These are phyloP conservation scores for Argyresthia goedartella DNA, from an alignment of 2,888 invertebrate genomes.

Conservation along the genomic window DNA sequence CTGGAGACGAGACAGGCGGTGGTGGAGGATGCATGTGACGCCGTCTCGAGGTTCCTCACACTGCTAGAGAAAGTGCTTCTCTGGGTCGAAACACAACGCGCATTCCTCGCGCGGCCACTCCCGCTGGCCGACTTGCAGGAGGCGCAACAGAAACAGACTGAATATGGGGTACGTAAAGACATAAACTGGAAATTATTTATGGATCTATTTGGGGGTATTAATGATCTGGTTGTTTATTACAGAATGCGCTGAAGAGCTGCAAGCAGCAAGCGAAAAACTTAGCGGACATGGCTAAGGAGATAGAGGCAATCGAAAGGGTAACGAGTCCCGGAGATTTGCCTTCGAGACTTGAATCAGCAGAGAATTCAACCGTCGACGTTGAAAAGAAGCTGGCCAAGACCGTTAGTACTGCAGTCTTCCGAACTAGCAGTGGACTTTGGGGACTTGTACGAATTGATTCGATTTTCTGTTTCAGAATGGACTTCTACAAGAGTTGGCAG, in stretches of 20 bases:
- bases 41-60: conserved; percentile 88
- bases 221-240: conserved; percentile 25
- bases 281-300: conserved; percentile 92
- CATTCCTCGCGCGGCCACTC: conserved; percentile 83
- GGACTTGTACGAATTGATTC: conserved; percentile 8
- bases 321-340: conserved; percentile 89
- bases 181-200: not conserved
- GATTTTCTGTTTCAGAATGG: conserved; percentile 82
- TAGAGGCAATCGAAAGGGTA: conserved; percentile 86
- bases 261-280: conserved; percentile 89
- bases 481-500: conserved; percentile 89
- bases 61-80: conserved; percentile 84
- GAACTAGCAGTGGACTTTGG: not conserved
- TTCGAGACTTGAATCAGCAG: conserved; percentile 86
- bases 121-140: conserved; percentile 84
- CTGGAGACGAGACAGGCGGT: conserved; percentile 87
- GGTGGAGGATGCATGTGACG: conserved; percentile 88
- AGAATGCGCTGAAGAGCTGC: conserved; percentile 90
- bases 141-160: conserved; percentile 87
- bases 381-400: conserved; percentile 88
- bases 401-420: conserved; percentile 64
- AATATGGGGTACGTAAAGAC: conserved; percentile 84
- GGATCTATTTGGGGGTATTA: not conserved
- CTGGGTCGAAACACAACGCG: conserved; percentile 87
- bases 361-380: conserved; percentile 87